Percentiles rank a stretch among this genome's conserved stretches.
Conservation (phyloP, 2,797 vertebrate species). For the Brachymystax lenok region DNA sequence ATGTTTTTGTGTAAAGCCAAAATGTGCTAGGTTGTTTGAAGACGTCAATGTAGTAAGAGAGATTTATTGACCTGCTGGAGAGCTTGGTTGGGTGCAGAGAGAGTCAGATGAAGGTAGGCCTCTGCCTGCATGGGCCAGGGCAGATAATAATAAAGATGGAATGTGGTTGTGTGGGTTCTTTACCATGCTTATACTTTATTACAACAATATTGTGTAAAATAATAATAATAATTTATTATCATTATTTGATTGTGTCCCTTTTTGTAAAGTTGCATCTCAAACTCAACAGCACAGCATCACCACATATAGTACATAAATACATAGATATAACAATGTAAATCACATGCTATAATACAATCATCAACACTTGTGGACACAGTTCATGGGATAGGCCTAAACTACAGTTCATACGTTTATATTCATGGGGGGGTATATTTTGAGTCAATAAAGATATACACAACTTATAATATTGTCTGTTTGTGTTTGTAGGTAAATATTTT, state of each 20-base stretch:
- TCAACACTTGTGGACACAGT: not conserved
- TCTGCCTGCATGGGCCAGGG: not conserved
- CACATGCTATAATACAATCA: not conserved
- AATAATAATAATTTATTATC: not conserved
- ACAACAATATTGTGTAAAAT: constrained; percentile 73
- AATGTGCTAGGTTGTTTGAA: constrained; percentile 59
- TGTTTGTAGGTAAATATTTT: not conserved
- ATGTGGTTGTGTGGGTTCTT: constrained; percentile 51
- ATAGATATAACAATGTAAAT: not conserved
- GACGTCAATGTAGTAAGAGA: constrained; percentile 40
- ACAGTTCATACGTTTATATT: not conserved
- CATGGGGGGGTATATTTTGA: constrained; percentile 25
- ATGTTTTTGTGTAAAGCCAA: constrained; percentile 57
- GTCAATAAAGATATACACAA: constrained; percentile 74
- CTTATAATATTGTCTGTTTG: constrained; percentile 7
- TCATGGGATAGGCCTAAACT: not conserved
- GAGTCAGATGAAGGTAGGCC: not conserved
- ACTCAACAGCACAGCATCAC: not conserved
- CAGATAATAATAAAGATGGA: constrained; percentile 25
- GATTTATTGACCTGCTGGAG: constrained; percentile 35
- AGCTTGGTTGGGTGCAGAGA: constrained; percentile 8
- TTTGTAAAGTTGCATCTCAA: not conserved
- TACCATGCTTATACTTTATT: constrained; percentile 72
- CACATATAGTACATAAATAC: not conserved
- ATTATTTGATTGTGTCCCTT: not conserved